Percentiles rank a stretch among this genome's conserved stretches.
Evolutionary conservation across 1,140 invertebrate species (phyloP).

Genomic region (Drosophila orosa): DNA sequence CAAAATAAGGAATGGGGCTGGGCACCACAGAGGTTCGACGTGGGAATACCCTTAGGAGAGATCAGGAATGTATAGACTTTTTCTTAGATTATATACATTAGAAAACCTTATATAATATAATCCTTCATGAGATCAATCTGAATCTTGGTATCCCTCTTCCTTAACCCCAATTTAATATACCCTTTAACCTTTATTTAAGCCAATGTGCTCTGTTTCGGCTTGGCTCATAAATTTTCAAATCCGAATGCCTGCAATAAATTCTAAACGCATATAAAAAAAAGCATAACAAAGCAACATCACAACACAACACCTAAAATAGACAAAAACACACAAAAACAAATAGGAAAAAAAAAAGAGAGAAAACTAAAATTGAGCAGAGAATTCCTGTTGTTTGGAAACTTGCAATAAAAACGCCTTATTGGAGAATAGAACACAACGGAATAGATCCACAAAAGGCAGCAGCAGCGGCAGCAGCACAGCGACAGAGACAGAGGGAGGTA

Average conservation of each 20-base stretch:
- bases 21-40: constrained; percentile 15
- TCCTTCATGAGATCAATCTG: background rate
- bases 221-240: constrained; percentile 68
- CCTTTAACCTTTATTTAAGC: constrained; percentile 3
- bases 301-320: constrained; percentile 76
- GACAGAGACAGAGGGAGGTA: constrained; percentile 20
- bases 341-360: background rate
- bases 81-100: too few species aligned
- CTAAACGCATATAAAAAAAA: constrained; percentile 65
- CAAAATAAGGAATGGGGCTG: constrained; percentile 21
- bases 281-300: constrained; percentile 46
- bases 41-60: constrained; percentile 16
- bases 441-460: constrained; percentile 44
- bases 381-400: constrained; percentile 72
- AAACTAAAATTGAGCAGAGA: constrained; percentile 43
- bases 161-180: background rate
- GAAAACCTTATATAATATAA: background rate
- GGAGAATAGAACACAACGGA: constrained; percentile 49
- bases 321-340: constrained; percentile 35
- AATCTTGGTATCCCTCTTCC: background rate
- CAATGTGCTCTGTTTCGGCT: constrained; percentile 9
- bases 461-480: constrained; percentile 2
- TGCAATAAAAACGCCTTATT: constrained; percentile 66
- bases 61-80: too few species aligned
- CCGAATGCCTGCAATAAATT: constrained; percentile 80